phyloP scores from a whole-genome alignment of 2,797 vertebrate genomes.

The Malacoraja senta region DNA sequence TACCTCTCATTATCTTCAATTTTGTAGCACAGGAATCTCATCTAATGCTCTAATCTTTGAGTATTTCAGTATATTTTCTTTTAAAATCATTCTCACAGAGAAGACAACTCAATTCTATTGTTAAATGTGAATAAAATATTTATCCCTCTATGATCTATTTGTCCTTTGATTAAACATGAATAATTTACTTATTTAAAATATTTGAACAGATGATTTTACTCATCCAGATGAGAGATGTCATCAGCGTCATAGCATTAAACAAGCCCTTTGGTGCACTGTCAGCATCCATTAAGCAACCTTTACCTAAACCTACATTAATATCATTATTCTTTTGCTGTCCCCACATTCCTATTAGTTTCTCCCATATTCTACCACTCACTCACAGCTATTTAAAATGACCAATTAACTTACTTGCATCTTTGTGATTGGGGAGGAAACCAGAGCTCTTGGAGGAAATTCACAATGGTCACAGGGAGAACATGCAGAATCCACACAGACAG shows the following conservation, averaged over 20 bases:
- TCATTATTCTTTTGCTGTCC: too few species aligned
- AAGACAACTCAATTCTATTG: background rate
- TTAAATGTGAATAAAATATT: background rate
- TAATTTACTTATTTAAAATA: conserved; percentile 1
- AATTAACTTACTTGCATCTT: too few species aligned
- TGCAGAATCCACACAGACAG: too few species aligned
- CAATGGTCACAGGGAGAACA: too few species aligned
- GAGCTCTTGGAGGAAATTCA: too few species aligned
- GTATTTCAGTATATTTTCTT: background rate
- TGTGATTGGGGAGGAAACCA: too few species aligned
- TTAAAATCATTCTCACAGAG: background rate
- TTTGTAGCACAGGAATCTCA: background rate
- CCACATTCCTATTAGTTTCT: too few species aligned
- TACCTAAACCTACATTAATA: too few species aligned
- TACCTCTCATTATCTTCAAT: background rate
- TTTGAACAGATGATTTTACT: background rate
- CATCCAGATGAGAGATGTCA: background rate
- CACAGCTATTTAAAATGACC: too few species aligned
- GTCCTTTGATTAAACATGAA: background rate
- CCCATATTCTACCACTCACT: too few species aligned
- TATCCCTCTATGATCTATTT: background rate
- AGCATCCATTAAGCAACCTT: too few species aligned
- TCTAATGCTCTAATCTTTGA: background rate
- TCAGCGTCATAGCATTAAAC: background rate
- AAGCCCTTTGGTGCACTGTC: too few species aligned